These are phyloP conservation scores for Luperina testacea DNA, from an alignment of 2,888 invertebrate species.

Conservation along the genomic window DNA sequence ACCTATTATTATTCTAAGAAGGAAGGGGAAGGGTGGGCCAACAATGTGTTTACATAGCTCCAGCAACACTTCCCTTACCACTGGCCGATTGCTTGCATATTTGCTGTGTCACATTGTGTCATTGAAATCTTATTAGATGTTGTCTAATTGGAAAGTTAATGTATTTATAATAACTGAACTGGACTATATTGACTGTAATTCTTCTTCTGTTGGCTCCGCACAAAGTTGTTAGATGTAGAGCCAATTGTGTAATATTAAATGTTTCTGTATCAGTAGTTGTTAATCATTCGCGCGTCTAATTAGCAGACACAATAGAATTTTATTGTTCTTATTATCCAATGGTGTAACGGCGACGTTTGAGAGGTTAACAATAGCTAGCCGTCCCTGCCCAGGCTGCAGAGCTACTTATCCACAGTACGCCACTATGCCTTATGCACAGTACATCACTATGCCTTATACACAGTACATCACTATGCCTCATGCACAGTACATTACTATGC, in stretches of 20 bases:
- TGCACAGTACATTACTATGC: too few species aligned
- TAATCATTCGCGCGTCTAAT: not conserved
- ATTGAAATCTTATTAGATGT: not conserved
- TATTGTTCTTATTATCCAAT: too few species aligned
- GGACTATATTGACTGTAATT: not conserved
- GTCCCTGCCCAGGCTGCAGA: not conserved
- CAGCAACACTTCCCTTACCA: not conserved
- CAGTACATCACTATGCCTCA: not conserved
- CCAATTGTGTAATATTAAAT: not conserved
- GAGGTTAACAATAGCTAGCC: not conserved
- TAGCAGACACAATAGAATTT: too few species aligned
- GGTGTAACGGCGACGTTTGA: too few species aligned
- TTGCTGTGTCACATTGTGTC: not conserved
- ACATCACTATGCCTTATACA: not conserved
- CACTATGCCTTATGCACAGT: not conserved
- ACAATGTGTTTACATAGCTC: not conserved
- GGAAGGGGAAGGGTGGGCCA: not conserved
- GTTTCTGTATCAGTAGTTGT: not conserved
- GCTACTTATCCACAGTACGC: too few species aligned
- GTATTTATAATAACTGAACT: not conserved
- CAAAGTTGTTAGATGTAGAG: not conserved
- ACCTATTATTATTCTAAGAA: too few species aligned
- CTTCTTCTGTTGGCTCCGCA: not conserved
- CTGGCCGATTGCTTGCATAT: not conserved
- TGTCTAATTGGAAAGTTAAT: too few species aligned